Percentiles rank a stretch among this genome's conserved stretches.
phyloP scores from a whole-genome alignment of 2,888 invertebrate genomes.

The Galeruca laticollis region DNA sequence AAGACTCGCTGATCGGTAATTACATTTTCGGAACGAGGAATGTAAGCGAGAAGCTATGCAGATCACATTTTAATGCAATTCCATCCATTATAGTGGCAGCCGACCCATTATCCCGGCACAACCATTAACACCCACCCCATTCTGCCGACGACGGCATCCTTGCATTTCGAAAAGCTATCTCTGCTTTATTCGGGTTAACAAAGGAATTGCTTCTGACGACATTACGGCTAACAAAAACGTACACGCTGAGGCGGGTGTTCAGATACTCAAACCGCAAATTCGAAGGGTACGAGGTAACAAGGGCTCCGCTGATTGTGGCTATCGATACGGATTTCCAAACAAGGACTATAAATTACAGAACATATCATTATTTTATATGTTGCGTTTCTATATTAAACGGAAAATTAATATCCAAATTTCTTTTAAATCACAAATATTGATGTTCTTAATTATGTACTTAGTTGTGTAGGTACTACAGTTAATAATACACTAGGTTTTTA shows the following conservation, averaged over 20 bases:
- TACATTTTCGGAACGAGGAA: conserved; percentile 62
- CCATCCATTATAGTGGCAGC: conserved; percentile 66
- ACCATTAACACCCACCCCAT: conserved; percentile 67
- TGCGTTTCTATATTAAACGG: no score
- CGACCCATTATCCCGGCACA: conserved; percentile 58
- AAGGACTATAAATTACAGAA: not conserved
- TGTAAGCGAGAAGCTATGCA: conserved; percentile 66
- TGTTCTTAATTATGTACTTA: no score
- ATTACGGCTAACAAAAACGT: conserved; percentile 57
- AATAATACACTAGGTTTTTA: no score
- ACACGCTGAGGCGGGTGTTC: conserved; percentile 32
- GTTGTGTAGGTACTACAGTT: no score
- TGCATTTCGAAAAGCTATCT: conserved; percentile 64
- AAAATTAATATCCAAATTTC: no score
- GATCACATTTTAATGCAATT: conserved; percentile 70
- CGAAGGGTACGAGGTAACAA: not conserved
- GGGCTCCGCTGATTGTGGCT: no score
- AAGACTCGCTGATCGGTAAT: conserved; percentile 60
- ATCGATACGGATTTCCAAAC: no score
- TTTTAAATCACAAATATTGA: no score
- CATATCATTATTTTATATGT: not conserved
- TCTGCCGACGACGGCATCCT: conserved; percentile 60
- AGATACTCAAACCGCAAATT: conserved; percentile 7
- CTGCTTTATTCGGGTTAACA: conserved; percentile 64
- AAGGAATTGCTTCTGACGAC: conserved; percentile 62